Conservation (phyloP, 2,113 vertebrate genomes). For the Tonatia bakeri region DNA sequence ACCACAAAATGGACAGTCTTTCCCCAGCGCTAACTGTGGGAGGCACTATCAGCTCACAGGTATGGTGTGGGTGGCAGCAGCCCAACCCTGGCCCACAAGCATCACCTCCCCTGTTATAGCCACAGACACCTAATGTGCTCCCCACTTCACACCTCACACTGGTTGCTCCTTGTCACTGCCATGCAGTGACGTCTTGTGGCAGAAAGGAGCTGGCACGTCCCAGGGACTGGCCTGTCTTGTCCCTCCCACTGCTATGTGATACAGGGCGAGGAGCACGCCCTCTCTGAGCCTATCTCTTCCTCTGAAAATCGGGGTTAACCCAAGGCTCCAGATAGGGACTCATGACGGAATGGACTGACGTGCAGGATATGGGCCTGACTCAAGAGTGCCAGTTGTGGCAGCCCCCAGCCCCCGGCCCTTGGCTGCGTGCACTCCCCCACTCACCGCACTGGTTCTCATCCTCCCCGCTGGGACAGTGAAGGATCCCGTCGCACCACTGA, state of each 20-base stretch:
- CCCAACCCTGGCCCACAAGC: rapidly evolving
- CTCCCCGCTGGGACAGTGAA: constrained; percentile 77
- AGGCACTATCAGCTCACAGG: rapidly evolving
- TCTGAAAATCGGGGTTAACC: neutral
- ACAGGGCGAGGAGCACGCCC: neutral
- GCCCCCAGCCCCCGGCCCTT: too few relatives aligned
- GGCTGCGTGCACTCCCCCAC: neutral
- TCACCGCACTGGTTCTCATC: constrained; percentile 83
- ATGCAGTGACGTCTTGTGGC: rapidly evolving
- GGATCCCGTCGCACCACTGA: constrained; percentile 78
- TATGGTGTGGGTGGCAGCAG: rapidly evolving
- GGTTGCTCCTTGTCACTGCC: neutral
- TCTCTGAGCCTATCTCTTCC: neutral
- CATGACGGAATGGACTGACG: rapidly evolving
- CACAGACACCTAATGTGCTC: rapidly evolving
- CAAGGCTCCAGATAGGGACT: neutral
- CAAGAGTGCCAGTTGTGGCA: rapidly evolving
- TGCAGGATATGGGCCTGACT: rapidly evolving
- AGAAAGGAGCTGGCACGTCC: rapidly evolving
- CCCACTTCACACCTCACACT: neutral
- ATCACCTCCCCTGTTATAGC: neutral
- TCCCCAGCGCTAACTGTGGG: neutral
- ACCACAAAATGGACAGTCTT: rapidly evolving
- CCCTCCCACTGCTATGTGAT: neutral
- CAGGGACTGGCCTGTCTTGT: too few relatives aligned